Evolutionary conservation across 2,888 invertebrate species (phyloP).

Genomic region (Leucoptera coffeella): DNA sequence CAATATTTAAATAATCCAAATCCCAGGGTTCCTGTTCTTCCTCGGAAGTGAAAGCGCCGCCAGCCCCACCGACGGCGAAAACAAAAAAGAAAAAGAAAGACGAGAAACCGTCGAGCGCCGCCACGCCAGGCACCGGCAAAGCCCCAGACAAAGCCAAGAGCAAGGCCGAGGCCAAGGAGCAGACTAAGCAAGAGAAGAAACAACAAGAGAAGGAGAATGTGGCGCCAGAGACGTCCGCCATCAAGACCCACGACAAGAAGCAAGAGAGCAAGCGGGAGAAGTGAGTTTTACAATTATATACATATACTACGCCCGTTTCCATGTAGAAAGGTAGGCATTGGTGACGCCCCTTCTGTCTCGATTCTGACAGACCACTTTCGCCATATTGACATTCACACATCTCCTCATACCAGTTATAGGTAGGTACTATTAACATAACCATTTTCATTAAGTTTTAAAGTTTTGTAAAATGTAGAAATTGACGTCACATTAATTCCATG

Average conservation of each 20-base stretch:
- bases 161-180: constrained; percentile 29
- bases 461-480: too few species aligned
- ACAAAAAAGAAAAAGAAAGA: constrained; percentile 44
- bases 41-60: constrained; percentile 72
- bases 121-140: constrained; percentile 9
- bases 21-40: constrained; percentile 73
- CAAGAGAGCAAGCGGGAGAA: constrained; percentile 29
- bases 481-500: too few species aligned
- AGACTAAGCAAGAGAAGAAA: constrained; percentile 27
- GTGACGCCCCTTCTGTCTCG: too few species aligned
- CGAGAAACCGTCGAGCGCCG: constrained; percentile 17
- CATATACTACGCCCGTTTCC: too few species aligned
- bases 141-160: background rate
- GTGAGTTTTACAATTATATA: constrained; percentile 20
- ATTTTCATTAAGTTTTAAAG: too few species aligned
- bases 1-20: background rate
- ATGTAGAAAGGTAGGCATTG: too few species aligned
- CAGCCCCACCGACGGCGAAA: constrained; percentile 61
- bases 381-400: too few species aligned
- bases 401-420: too few species aligned
- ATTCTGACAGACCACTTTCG: too few species aligned
- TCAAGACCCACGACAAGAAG: background rate
- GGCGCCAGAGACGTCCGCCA: constrained; percentile 26
- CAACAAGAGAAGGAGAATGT: constrained; percentile 45
- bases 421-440: too few species aligned